Evolutionary conservation across 2,888 invertebrate species (phyloP), one percentile per base, ranked within the genome.

Genomic region (Scaptomyza cyrtandrae): DNA sequence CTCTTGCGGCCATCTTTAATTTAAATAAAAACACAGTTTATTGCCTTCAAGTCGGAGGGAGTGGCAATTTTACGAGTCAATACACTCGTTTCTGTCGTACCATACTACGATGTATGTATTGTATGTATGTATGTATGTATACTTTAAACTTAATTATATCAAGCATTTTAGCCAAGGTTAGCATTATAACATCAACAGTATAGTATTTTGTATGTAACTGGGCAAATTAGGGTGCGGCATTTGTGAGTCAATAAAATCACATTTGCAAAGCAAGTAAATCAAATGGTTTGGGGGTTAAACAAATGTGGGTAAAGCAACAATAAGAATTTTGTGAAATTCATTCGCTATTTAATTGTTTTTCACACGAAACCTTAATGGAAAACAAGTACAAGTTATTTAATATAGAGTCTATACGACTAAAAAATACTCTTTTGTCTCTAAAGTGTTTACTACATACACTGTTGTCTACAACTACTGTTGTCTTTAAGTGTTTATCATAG

Each of bases 11-110:
- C 16, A 46, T 63, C 43, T 72, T 77, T 80, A 71, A 80, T 83
- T 78, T 83, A 58, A 80, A 83, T 80, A 83, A 71, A 83, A 80
- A 69, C 72, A 80, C 65, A 65, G 69, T 80, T 80, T 80, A 80
- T 75, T 83, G 58, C 75, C 50, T 45, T 45, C 33, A 39, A 53
- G 33, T 29, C 48, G 27, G 10, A 7, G 27, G 39, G 13, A 37
- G 45, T 35, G 19, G 41, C 44, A 31, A 29, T 43, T 49, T 55
- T 48, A 53, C 27, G 63, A 37, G 50, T 13, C 33, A 6, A 33
- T 53, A 14, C 50, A 24, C 6, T 9, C n/a, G 2, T 2, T 31
- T 7, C 14, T 7, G 65, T 16, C 3, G 24, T 24, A 24, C 24
- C 19, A 19, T 19, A 19, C 10, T 10, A 64, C 63, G 56, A 31